Evolutionary conservation across 2,888 invertebrate genomes (phyloP).

Genomic region (Epicampocera succincta): DNA sequence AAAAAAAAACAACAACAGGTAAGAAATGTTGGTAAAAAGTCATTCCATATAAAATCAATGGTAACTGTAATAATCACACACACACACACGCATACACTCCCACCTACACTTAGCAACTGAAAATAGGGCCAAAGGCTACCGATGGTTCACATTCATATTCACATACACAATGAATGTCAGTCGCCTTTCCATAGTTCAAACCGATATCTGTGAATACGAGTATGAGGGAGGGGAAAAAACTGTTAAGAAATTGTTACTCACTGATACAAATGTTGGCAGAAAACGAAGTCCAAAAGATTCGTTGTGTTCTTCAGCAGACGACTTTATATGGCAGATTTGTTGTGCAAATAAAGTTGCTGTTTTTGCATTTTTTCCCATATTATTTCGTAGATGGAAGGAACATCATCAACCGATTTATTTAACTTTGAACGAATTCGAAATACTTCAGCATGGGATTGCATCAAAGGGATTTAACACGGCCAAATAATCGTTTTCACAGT

Average conservation of each 20-base stretch:
- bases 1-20: slow-evolving; percentile 35
- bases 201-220: slow-evolving; percentile 8
- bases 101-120: neutral
- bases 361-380: slow-evolving; percentile 16
- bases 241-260: slow-evolving; percentile 26
- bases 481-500: neutral
- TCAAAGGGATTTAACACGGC: neutral
- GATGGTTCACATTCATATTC: slow-evolving; percentile 44
- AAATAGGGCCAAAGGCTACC: slow-evolving; percentile 62
- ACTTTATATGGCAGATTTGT: slow-evolving; percentile 47
- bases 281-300: slow-evolving; percentile 11
- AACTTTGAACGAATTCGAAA: slow-evolving; percentile 48
- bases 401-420: slow-evolving; percentile 39
- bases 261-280: neutral
- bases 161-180: neutral
- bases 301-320: slow-evolving; percentile 33
- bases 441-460: slow-evolving; percentile 29
- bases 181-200: neutral
- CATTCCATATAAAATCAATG: slow-evolving; percentile 60
- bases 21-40: slow-evolving; percentile 57
- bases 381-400: neutral
- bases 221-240: no score
- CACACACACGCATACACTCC: neutral
- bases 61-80: slow-evolving; percentile 52
- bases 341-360: slow-evolving; percentile 45